Evolutionary conservation across 2,797 vertebrate genomes (phyloP).

Genomic region (Siniperca scherzeri): DNA sequence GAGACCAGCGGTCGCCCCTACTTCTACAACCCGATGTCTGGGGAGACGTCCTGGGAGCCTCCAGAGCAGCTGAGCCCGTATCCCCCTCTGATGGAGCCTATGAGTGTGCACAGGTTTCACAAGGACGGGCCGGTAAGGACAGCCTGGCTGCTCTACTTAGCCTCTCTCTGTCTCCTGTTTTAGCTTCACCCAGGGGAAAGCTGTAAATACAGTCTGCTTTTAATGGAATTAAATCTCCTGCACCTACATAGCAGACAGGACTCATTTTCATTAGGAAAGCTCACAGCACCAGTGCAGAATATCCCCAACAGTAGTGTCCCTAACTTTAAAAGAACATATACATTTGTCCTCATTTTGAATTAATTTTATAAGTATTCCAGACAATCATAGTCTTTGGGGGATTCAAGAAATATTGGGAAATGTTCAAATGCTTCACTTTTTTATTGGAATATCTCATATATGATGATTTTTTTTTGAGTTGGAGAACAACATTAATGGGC

Average conservation of each 20-base stretch:
- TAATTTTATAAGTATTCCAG: neutral
- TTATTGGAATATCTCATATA: neutral
- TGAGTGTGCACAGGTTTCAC: conserved; percentile 75
- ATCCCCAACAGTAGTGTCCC: conserved; percentile 19
- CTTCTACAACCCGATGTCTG: conserved; percentile 92
- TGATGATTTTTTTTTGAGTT: neutral
- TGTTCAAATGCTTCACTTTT: neutral
- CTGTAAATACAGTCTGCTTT: conserved; percentile 76
- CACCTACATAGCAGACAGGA: conserved; percentile 68
- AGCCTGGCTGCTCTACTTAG: conserved; percentile 78
- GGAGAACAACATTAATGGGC: conserved; percentile 14
- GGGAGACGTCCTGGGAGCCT: conserved; percentile 94
- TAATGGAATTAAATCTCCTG: conserved; percentile 75
- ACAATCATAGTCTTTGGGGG: neutral
- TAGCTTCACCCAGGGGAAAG: conserved; percentile 76
- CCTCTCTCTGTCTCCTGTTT: conserved; percentile 72
- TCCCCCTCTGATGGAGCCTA: conserved; percentile 80
- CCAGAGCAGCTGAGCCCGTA: conserved; percentile 79
- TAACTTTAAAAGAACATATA: conserved; percentile 30
- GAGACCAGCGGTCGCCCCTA: conserved; percentile 89
- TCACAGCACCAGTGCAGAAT: conserved; percentile 16
- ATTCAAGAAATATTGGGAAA: neutral
- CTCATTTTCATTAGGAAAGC: conserved; percentile 50
- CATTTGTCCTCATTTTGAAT: conserved; percentile 50
- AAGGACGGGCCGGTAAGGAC: conserved; percentile 88